A percentile compares a stretch with the other conserved stretches of the same genome.
Evolutionary conservation across 1,140 invertebrate species (phyloP).

Genomic region (Pseudomyrmex concolor): DNA sequence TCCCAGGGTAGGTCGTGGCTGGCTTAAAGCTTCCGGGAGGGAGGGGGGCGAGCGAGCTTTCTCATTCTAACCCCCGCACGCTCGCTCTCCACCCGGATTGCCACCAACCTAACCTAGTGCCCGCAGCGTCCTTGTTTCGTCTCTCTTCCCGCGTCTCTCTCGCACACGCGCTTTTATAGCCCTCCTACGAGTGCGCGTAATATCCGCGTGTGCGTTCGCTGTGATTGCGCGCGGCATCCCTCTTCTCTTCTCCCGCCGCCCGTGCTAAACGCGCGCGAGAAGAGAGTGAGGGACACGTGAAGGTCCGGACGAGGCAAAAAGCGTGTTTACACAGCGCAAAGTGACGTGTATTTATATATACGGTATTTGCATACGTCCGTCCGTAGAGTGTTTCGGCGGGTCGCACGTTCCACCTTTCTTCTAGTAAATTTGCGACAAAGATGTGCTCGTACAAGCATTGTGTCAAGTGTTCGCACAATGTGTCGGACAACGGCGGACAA

Average conservation of each 20-base stretch:
- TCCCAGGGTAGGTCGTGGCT: constrained; percentile 73
- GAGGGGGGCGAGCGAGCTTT: constrained; percentile 21
- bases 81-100: constrained; percentile 53
- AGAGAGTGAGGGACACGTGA: constrained; percentile 11
- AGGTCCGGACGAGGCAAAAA: constrained; percentile 14
- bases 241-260: no score
- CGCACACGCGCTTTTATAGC: background rate
- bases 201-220: background rate
- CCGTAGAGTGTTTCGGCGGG: background rate
- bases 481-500: background rate
- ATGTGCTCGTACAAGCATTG: no score
- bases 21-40: constrained; percentile 78
- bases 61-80: constrained; percentile 52
- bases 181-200: background rate
- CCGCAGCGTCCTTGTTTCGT: constrained; percentile 46
- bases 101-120: constrained; percentile 19
- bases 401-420: background rate
- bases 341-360: background rate
- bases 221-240: constrained; percentile 9
- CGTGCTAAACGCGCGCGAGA: constrained; percentile 16
- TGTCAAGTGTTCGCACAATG: background rate
- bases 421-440: background rate
- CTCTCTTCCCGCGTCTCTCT: background rate
- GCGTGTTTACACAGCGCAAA: constrained; percentile 27
- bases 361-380: background rate